Base-by-base conservation (phyloP, 1,140 invertebrate species). In the Nixonia krombeini region DNA sequence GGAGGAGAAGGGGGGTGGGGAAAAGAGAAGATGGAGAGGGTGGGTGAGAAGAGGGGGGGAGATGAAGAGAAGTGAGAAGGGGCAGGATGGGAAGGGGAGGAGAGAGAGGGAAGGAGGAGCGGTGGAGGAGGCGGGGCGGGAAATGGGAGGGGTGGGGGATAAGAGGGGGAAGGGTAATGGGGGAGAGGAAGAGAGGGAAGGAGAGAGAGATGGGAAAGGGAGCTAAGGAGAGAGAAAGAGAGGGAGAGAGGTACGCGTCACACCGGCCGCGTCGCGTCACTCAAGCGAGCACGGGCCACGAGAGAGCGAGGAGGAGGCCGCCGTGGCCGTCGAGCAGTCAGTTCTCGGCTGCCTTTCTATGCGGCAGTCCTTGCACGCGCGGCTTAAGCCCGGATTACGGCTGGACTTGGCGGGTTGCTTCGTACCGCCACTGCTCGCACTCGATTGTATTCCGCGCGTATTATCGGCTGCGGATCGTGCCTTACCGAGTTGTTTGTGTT, bases 291-390 rank as follows among this genome's bases (percentile, higher is more conserved):
- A n/a, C n/a, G n/a, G n/a, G n/a, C n/a, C n/a, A n/a, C n/a, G n/a
- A n/a, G n/a, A n/a, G n/a, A n/a, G n/a, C 75, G 51, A 63, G 49
- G 62, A 67, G 66, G 46, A 62, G 21, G 31, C 57, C 42, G 13
- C n/a, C 26, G 62, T 66, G 53, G 62, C 47, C 56, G 50, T 73
- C 69, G 71, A 73, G 64, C 75, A 84, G 81, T 85, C 70, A 84
- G 85, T 74, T 87, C 90, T 58, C 87, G 90, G 79, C 81, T 91
- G 63, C 73, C 82, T 82, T 80, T 80, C 81, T 75, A 78, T 71
- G 80, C 82, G 82, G 79, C 74, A 78, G 75, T 75, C 69, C 66
- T 76, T 72, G 59, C 72, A 70, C 70, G 71, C 74, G 64, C n/a
- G n/a, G n/a, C n/a, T n/a, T n/a, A n/a, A 75, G 70, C 65, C 72